These are phyloP conservation scores for Apodemia mormo DNA, from an alignment of 2,888 invertebrate genomes.

Conservation along the genomic window DNA sequence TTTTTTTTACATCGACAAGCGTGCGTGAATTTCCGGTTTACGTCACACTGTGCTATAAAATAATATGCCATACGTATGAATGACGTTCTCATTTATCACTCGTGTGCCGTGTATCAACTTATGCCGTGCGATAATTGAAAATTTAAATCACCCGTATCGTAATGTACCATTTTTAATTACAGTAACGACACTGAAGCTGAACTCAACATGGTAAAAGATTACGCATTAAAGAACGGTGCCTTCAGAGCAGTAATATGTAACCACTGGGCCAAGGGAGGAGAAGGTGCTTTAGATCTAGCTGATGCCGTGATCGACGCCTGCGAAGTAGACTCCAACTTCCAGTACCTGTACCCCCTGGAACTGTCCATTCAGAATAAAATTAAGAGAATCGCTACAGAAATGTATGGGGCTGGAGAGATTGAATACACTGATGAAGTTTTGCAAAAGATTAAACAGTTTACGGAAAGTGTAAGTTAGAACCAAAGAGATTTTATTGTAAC, in stretches of 20 bases:
- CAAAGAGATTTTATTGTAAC: too few relatives aligned
- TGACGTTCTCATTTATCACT: too few relatives aligned
- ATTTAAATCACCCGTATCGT: too few relatives aligned
- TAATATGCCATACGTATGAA: too few relatives aligned
- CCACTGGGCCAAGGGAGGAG: constrained; percentile 95
- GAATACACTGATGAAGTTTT: constrained; percentile 88
- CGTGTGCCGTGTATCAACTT: too few relatives aligned
- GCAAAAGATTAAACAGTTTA: constrained; percentile 86
- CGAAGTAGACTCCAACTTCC: constrained; percentile 82
- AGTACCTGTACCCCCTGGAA: constrained; percentile 86
- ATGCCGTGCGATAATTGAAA: too few relatives aligned
- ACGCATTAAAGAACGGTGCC: constrained; percentile 90
- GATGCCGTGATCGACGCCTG: constrained; percentile 92
- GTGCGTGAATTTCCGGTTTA: too few relatives aligned
- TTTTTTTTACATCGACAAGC: too few relatives aligned
- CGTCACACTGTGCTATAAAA: too few relatives aligned
- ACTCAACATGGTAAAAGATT: constrained; percentile 87
- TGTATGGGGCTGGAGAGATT: constrained; percentile 97
- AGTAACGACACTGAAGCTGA: constrained; percentile 94
- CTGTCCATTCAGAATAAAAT: constrained; percentile 93
- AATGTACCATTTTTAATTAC: constrained; percentile 28
- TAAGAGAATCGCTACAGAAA: constrained; percentile 91
- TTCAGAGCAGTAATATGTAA: constrained; percentile 92
- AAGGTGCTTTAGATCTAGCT: constrained; percentile 92
- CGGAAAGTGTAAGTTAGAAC: constrained; percentile 83